Percentiles rank a stretch among this genome's conserved stretches.
These are phyloP conservation scores for Octopus sinensis DNA, from an alignment of 1,140 invertebrate species.

Conservation along the genomic window DNA sequence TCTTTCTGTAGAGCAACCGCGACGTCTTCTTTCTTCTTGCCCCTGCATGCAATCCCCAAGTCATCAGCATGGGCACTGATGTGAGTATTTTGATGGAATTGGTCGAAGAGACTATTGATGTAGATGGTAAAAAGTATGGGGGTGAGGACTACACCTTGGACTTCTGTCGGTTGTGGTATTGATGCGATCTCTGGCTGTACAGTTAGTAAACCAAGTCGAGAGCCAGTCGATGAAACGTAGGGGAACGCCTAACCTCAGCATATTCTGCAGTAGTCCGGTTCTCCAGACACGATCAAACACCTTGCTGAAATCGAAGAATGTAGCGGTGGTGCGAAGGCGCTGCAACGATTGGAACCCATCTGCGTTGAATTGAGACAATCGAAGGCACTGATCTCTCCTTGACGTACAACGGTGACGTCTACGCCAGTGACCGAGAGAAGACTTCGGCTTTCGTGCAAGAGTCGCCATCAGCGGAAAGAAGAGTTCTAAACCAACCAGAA, in stretches of 20 bases:
- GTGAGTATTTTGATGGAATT: neutral
- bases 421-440: too few relatives aligned
- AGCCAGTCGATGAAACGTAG: neutral
- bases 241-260: neutral
- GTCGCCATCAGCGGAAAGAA: too few relatives aligned
- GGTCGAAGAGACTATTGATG: neutral
- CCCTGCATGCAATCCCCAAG: neutral
- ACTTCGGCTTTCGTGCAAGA: too few relatives aligned
- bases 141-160: neutral
- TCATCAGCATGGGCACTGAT: neutral
- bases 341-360: neutral
- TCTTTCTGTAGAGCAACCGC: neutral
- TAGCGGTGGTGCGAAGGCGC: constrained; percentile 3
- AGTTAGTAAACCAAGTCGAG: neutral
- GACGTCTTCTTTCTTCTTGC: neutral
- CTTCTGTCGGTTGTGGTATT: neutral
- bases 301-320: constrained; percentile 4
- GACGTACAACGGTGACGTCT: too few relatives aligned
- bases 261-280: neutral
- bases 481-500: too few relatives aligned
- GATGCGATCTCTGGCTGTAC: neutral
- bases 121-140: neutral
- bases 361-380: too few relatives aligned
- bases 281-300: neutral
- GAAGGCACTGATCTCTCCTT: too few relatives aligned